Evolutionary conservation across 2,797 vertebrate genomes (phyloP).

Genomic region (Meda fulgida): DNA sequence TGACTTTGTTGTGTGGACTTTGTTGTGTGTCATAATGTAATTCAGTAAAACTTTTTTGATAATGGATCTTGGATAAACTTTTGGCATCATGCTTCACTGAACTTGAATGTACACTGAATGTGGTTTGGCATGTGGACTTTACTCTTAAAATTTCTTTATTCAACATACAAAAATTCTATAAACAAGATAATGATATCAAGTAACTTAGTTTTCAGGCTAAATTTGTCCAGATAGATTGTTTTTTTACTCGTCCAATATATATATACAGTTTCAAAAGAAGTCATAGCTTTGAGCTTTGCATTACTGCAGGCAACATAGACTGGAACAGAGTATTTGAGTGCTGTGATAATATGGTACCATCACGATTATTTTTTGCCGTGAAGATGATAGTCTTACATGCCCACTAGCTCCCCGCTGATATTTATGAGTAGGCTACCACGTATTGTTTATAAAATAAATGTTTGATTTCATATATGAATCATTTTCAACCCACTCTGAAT

Average conservation of each 20-base stretch:
- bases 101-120: not conserved
- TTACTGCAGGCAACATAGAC: not conserved
- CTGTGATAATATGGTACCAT: not conserved
- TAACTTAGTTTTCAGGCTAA: not conserved
- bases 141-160: not conserved
- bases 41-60: not conserved
- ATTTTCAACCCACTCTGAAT: slow-evolving; percentile 38
- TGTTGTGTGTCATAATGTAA: not conserved
- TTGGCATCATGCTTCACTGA: not conserved
- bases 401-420: slow-evolving; percentile 7
- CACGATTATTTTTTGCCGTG: not conserved
- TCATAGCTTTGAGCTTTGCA: not conserved
- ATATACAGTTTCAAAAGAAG: not conserved
- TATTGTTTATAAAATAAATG: slow-evolving; percentile 24
- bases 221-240: not conserved
- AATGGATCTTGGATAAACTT: not conserved
- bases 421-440: slow-evolving; percentile 15
- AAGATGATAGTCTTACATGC: slow-evolving; percentile 3
- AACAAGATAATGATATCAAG: not conserved
- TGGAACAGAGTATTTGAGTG: not conserved
- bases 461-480: slow-evolving; percentile 43
- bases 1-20: not conserved
- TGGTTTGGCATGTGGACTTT: not conserved
- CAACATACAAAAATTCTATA: not conserved
- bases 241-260: not conserved